Base-by-base conservation (phyloP, 1,140 invertebrate genomes). In the Ceratina australensis region DNA sequence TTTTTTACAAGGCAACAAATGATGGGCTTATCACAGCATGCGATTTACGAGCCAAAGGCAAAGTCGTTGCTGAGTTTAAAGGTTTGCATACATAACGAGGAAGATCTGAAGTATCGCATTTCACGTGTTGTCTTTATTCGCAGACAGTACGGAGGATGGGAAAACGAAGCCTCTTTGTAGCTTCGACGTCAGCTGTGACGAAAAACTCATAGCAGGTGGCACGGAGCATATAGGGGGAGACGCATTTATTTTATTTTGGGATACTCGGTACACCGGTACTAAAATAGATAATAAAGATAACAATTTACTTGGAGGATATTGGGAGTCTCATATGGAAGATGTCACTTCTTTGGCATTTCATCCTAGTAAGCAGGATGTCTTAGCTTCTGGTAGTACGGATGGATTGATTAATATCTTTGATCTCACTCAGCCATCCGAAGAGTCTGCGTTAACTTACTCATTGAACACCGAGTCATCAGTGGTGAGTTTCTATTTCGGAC, bases 331-430 rank as follows among this genome's bases (percentile, higher is more conserved):
- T 86, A 94, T 95, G 78, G 96, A 97, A 91, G 97, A 98, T 89
- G 94, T 98, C 15, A 97, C 96, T 0, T 90, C 94, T 93, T 93
- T 98, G 0, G 92, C 94, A 83, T 99, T 98, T 91, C 95, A 98
- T 93, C 93, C 95, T 54, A 91, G 82, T n/a, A 94, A 96, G 87
- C 89, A 93, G 13, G 94, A 97, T 89, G 90, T 93, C 22, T 87
- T 98, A 60, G 94, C 95, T 59, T 95, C 96, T 0, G 96, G 96
- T 0, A 96, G 96, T 24, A 94, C 95, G 0, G 97, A 98, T 92
- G 97, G 97, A 0, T 92, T 98, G 1, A 94, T 98, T 0, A 98
- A 98, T 92, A 87, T 97, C 22, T 98, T 95, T 90, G 96, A 98
- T 89, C 92, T 98, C 1, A 93, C 93, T 61, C 92, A 97, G 89